A percentile compares a stretch with the other conserved stretches of the same genome.
phyloP scores from a whole-genome alignment of 2,797 vertebrate genomes.

The Stomatorhinus walkeri region DNA sequence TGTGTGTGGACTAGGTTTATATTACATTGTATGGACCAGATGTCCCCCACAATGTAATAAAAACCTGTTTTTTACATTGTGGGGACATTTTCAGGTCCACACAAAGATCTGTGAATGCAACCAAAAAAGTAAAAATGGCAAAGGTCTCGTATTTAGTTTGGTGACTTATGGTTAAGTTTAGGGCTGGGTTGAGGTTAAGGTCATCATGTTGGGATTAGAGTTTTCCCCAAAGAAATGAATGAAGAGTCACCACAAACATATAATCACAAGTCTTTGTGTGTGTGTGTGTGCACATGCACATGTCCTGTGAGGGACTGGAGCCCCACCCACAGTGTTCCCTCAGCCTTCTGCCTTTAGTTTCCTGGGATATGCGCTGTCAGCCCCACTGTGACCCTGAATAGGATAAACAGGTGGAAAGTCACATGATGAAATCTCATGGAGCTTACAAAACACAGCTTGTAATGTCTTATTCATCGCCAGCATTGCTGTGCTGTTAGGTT shows the following conservation, averaged over 20 bases:
- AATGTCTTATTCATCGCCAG: background rate
- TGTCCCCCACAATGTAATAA: background rate
- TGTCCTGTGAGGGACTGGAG: background rate
- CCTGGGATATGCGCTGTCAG: background rate
- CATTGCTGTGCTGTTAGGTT: background rate
- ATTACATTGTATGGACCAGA: background rate
- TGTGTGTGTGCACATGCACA: background rate
- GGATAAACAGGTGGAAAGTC: background rate
- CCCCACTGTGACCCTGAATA: background rate
- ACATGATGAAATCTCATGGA: background rate
- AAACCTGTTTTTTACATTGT: background rate
- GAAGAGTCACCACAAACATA: background rate
- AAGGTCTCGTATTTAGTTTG: background rate
- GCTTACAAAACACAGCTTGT: background rate
- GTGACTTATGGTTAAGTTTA: background rate
- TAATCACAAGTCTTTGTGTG: background rate
- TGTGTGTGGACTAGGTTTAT: background rate
- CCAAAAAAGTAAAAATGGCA: background rate
- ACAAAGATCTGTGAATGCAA: background rate
- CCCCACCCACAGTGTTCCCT: background rate
- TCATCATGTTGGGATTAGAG: background rate
- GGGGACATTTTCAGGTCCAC: background rate
- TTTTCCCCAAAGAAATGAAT: background rate
- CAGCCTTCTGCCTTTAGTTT: background rate
- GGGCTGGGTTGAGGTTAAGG: background rate